phyloP scores from a whole-genome alignment of 23 tunicate species.

The Corella eumyota region DNA sequence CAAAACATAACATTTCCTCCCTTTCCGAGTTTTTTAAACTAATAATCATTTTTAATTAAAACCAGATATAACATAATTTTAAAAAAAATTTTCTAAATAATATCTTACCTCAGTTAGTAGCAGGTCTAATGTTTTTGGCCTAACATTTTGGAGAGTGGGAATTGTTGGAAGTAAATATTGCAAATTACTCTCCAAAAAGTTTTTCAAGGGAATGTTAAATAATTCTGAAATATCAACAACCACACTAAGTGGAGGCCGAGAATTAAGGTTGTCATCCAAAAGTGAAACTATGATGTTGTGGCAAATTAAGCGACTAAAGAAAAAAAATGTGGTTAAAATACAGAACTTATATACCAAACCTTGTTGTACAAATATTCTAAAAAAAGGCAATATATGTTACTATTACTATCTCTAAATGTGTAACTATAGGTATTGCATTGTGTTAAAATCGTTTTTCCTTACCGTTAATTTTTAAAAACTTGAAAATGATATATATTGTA shows the following conservation, averaged over 20 bases:
- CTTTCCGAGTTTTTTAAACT: background rate
- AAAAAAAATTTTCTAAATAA: background rate
- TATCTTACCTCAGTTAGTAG: conserved; percentile 14
- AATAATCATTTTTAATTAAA: background rate
- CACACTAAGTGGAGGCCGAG: conserved; percentile 20
- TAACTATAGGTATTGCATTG: too few relatives aligned
- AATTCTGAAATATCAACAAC: conserved; percentile 42
- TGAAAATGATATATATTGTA: too few relatives aligned
- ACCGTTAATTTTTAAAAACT: too few relatives aligned
- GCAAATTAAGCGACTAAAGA: conserved; percentile 14
- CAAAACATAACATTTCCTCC: too few relatives aligned
- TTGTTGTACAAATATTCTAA: background rate
- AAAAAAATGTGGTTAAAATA: conserved; percentile 1
- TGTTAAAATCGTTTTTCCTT: too few relatives aligned
- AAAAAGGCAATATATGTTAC: too few relatives aligned
- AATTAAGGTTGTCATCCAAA: background rate
- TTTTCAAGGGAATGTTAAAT: conserved; percentile 3
- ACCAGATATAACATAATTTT: conserved; percentile 5
- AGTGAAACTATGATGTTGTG: background rate
- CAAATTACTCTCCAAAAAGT: conserved; percentile 26
- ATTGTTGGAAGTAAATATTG: conserved; percentile 25
- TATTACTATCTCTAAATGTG: too few relatives aligned
- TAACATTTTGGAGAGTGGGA: background rate
- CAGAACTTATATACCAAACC: background rate
- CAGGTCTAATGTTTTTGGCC: background rate